Evolutionary conservation across 1,140 invertebrate genomes (phyloP).

Genomic region (Macrotrachela quadricornifera): DNA sequence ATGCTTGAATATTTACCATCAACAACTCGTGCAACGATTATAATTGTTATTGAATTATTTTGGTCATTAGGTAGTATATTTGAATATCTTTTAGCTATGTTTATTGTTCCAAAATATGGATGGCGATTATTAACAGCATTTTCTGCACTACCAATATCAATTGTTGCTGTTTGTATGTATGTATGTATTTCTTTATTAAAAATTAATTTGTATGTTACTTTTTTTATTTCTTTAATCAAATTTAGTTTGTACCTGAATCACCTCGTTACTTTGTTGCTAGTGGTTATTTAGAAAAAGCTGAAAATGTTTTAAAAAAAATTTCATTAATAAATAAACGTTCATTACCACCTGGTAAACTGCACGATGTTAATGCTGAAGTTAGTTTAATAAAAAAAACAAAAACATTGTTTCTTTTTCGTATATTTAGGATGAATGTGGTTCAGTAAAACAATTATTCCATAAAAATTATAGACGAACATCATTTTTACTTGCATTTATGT

Average conservation of each 20-base stretch:
- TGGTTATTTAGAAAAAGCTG: constrained; percentile 60
- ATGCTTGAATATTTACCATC: constrained; percentile 84
- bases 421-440: constrained; percentile 12
- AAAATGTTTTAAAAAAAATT: constrained; percentile 56
- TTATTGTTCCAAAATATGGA: constrained; percentile 71
- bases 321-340: constrained; percentile 67
- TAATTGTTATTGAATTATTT: constrained; percentile 73
- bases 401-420: neutral
- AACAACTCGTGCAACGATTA: constrained; percentile 74
- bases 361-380: constrained; percentile 46
- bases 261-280: constrained; percentile 62
- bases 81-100: constrained; percentile 52
- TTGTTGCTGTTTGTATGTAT: constrained; percentile 41
- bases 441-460: constrained; percentile 17
- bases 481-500: constrained; percentile 31
- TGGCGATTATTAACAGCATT: constrained; percentile 70
- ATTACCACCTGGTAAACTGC: constrained; percentile 58
- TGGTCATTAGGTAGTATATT: constrained; percentile 19
- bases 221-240: constrained; percentile 27
- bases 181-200: constrained; percentile 20
- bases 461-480: constrained; percentile 17
- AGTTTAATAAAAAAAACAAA: no score
- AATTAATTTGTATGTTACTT: constrained; percentile 10
- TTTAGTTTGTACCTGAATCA: constrained; percentile 59
- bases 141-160: constrained; percentile 59